Evolutionary conservation across 1,140 invertebrate genomes (phyloP).

Genomic region (Dendrolimus punctatus): DNA sequence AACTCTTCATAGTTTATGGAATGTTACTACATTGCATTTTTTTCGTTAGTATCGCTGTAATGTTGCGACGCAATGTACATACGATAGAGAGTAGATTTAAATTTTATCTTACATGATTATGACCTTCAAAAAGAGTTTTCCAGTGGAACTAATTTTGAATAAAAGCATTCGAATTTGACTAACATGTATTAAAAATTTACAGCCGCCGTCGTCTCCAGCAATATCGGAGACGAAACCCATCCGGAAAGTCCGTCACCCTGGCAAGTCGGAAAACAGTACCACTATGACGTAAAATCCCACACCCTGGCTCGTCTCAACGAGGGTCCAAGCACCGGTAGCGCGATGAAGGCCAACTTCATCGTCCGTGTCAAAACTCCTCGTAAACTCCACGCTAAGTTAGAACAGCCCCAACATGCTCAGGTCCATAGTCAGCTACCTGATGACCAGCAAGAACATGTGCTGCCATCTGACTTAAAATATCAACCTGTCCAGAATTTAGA

Average conservation of each 20-base stretch:
- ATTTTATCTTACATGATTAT: too few relatives aligned
- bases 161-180: neutral
- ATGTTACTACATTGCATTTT: too few relatives aligned
- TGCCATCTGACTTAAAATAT: constrained; percentile 65
- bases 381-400: constrained; percentile 66
- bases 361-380: constrained; percentile 67
- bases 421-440: constrained; percentile 69
- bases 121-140: neutral
- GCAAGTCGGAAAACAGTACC: constrained; percentile 73
- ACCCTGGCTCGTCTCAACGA: constrained; percentile 73
- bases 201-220: constrained; percentile 47
- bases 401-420: constrained; percentile 68
- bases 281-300: constrained; percentile 73
- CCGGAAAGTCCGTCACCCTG: constrained; percentile 56
- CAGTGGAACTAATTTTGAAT: neutral
- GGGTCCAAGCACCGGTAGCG: constrained; percentile 70
- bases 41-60: too few relatives aligned
- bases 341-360: constrained; percentile 69
- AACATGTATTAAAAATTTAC: constrained; percentile 8
- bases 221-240: constrained; percentile 16
- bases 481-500: constrained; percentile 63
- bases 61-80: too few relatives aligned
- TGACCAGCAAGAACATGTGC: constrained; percentile 42
- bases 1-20: too few relatives aligned
- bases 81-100: too few relatives aligned